Conservation (phyloP, 2,113 vertebrate species). For the Chamaetylas fuelleborni region DNA sequence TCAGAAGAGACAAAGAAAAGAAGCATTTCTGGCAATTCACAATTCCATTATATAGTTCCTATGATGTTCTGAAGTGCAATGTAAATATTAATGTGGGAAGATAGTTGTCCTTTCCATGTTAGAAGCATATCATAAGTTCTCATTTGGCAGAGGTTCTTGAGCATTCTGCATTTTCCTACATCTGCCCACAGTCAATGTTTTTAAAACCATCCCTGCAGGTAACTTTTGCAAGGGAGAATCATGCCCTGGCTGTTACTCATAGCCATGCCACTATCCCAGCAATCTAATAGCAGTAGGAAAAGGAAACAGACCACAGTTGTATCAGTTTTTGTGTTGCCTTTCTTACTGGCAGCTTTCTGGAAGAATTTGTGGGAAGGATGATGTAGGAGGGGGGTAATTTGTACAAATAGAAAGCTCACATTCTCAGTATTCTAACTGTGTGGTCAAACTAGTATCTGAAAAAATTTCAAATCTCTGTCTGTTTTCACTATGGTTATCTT, state of each 20-base stretch:
- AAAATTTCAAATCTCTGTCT: background rate
- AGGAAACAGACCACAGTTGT: background rate
- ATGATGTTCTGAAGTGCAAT: background rate
- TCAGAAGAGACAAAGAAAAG: background rate
- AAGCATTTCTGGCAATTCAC: background rate
- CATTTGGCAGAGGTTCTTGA: background rate
- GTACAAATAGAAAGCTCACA: background rate
- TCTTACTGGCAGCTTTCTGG: background rate
- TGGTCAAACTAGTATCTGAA: background rate
- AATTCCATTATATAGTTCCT: background rate
- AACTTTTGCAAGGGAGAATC: background rate
- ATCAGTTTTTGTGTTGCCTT: background rate
- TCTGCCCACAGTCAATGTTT: background rate
- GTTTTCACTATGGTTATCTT: background rate
- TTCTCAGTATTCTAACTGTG: background rate
- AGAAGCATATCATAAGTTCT: background rate
- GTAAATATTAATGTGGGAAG: background rate
- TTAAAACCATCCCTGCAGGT: background rate
- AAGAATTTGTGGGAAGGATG: background rate
- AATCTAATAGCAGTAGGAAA: background rate
- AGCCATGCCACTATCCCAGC: background rate
- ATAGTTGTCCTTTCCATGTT: background rate
- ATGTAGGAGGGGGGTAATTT: background rate
- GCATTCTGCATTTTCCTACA: background rate
- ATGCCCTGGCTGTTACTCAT: background rate